Percentiles rank a stretch among this genome's conserved stretches.
Conservation (phyloP, 2,888 invertebrate species). For the Slavum lentiscoides region DNA sequence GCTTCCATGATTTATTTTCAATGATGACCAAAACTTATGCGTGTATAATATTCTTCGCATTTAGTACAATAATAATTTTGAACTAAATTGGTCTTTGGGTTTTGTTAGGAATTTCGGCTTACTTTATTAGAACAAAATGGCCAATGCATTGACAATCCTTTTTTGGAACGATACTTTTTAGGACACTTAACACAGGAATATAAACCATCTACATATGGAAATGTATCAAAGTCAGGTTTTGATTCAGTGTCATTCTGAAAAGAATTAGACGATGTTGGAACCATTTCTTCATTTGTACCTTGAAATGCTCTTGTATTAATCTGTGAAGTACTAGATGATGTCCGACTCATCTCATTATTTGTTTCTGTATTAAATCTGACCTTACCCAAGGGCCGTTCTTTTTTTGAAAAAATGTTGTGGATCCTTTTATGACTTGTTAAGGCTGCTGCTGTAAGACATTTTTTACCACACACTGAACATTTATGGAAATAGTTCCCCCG, state of each 20-base stretch:
- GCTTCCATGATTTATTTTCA: constrained; percentile 20
- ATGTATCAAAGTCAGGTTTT: not conserved
- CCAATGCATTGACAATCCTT: constrained; percentile 12
- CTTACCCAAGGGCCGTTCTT: not conserved
- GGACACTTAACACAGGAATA: constrained; percentile 10
- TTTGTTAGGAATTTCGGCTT: not conserved
- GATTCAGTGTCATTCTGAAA: not conserved
- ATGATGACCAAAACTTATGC: constrained; percentile 9
- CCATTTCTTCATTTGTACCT: not conserved
- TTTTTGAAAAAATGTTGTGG: not conserved
- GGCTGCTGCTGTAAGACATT: constrained; percentile 37
- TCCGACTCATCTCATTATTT: not conserved
- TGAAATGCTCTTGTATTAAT: not conserved
- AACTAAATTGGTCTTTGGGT: not conserved
- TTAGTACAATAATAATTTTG: constrained; percentile 41
- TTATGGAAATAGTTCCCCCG: not conserved
- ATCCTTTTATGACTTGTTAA: constrained; percentile 30
- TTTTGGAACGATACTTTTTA: constrained; percentile 15
- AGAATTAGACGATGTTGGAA: not conserved
- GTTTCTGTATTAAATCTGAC: not conserved
- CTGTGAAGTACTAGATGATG: not conserved
- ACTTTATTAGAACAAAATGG: not conserved
- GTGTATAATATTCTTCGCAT: constrained; percentile 36
- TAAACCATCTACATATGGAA: not conserved
- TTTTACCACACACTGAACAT: constrained; percentile 27